A percentile compares a stretch with the other conserved stretches of the same genome.
Conservation (phyloP, 2,797 vertebrate species). For the Sebastes iracundus region DNA sequence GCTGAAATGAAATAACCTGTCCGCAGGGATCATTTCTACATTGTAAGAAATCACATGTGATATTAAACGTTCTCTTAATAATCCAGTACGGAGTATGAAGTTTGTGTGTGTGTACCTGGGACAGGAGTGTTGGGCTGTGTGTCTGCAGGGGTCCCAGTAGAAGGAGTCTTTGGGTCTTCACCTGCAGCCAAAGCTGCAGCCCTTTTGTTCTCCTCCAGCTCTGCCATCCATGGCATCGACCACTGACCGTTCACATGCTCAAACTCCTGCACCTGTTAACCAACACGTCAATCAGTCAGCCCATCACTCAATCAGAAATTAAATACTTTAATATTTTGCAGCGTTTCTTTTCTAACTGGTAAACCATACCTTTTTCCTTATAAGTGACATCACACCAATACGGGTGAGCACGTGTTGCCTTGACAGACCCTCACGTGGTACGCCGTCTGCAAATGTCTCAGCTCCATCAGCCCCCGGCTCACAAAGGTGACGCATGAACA, state of each 20-base stretch:
- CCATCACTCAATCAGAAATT: not conserved
- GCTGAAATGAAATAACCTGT: not conserved
- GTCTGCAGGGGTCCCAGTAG: conserved; percentile 92
- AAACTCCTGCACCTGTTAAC: conserved; percentile 94
- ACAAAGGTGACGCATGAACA: conserved; percentile 98
- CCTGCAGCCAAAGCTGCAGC: conserved; percentile 85
- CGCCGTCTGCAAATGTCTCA: conserved; percentile 97
- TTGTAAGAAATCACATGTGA: not conserved
- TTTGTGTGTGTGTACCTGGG: conserved; percentile 71
- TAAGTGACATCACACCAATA: conserved; percentile 98
- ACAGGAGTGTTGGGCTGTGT: conserved; percentile 93
- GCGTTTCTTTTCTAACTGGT: not conserved
- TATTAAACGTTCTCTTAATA: not conserved
- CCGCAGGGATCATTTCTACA: not conserved
- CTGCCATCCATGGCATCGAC: conserved; percentile 98
- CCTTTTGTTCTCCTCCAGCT: conserved; percentile 94
- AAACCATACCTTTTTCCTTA: conserved; percentile 92
- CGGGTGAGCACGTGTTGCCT: conserved; percentile 97
- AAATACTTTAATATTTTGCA: not conserved
- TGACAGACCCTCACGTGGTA: conserved; percentile 95
- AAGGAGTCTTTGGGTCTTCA: conserved; percentile 93
- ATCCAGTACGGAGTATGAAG: not conserved
- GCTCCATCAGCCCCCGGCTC: conserved; percentile 98
- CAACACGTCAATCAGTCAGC: not conserved
- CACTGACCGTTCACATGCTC: conserved; percentile 98